Base-by-base conservation (phyloP, 23 tunicate species). In the Pegea sp. region DNA sequence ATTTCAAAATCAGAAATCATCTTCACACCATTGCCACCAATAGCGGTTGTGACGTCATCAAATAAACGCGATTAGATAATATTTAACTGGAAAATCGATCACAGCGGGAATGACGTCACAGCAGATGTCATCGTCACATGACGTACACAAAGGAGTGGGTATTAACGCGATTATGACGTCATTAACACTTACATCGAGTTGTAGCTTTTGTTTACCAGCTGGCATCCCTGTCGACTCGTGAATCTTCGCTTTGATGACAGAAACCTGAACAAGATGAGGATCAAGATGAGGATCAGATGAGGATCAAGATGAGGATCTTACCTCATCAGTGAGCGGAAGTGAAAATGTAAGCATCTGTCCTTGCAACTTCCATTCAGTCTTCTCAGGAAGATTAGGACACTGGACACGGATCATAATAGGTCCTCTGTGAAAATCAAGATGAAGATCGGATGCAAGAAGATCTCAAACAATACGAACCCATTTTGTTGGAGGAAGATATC, bases 151-250 rank as follows among this genome's bases (percentile, higher is more conserved):
- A 11, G 46, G 16, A 11, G 46, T 38, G 13, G 16, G 16, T 16
- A 38, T 8, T 38, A 16, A 38, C 46, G 46, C 46, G 16, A 38
- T 11, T 38, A 38, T 38, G 13, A 38, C 16, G 46, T 8, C 16
- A 38, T 8, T 16, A 0, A n/a, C 31, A 70, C 77, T 58, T 44
- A 69, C 90, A 30, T 87, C 96, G 24, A 75, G 62, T 59, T 87
- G 96, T 3, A 87, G 71, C 34, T 87, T 87, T 38, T 87, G 96
- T 38, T 87, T 87, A 33, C 87, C 87, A 26, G 90, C 78, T 18
- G 96, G 96, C 96, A 87, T 87, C 34, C 88, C 88, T 16, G 96
- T 87, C 16, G 74, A 69, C 32, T 75, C 87, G 59, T 87, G 87
- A 34, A 87, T 70, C 65, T 75, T 75, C 13, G 96, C 96, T 87